A percentile compares a stretch with the other conserved stretches of the same genome.
These are phyloP conservation scores for Oscheius sp. DNA, from an alignment of 2,888 invertebrate genomes.

Conservation along the genomic window DNA sequence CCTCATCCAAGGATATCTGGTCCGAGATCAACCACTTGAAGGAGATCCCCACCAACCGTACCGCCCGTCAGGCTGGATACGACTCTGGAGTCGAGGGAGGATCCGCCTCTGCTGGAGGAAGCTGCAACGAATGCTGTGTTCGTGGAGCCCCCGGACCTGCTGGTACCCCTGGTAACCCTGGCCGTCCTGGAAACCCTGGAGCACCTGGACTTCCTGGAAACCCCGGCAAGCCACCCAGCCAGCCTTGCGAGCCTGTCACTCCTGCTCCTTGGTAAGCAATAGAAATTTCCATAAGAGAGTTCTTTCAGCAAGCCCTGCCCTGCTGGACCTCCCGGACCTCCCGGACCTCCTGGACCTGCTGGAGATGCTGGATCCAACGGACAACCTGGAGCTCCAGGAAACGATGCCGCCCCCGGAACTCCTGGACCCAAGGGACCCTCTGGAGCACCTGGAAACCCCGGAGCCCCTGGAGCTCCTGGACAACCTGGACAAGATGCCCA, in stretches of 20 bases:
- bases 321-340: constrained; percentile 13
- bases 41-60: constrained; percentile 50
- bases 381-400: constrained; percentile 23
- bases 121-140: constrained; percentile 55
- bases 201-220: constrained; percentile 58
- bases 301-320: constrained; percentile 13
- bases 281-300: too few species aligned
- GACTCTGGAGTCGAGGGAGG: constrained; percentile 42
- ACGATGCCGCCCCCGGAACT: constrained; percentile 6
- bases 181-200: constrained; percentile 34
- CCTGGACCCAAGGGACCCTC: constrained; percentile 16
- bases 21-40: constrained; percentile 52
- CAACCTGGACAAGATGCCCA: constrained; percentile 15
- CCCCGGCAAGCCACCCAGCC: constrained; percentile 55
- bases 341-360: constrained; percentile 28
- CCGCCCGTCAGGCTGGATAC: constrained; percentile 53
- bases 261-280: constrained; percentile 44
- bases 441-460: constrained; percentile 38
- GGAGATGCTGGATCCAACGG: constrained; percentile 31
- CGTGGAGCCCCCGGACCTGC: constrained; percentile 25
- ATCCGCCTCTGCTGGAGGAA: constrained; percentile 33
- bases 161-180: constrained; percentile 21
- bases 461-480: constrained; percentile 27
- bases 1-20: constrained; percentile 51
- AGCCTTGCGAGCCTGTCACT: constrained; percentile 61